Base-by-base conservation (phyloP, 2,888 invertebrate genomes). In the Andrena trimmerana region DNA sequence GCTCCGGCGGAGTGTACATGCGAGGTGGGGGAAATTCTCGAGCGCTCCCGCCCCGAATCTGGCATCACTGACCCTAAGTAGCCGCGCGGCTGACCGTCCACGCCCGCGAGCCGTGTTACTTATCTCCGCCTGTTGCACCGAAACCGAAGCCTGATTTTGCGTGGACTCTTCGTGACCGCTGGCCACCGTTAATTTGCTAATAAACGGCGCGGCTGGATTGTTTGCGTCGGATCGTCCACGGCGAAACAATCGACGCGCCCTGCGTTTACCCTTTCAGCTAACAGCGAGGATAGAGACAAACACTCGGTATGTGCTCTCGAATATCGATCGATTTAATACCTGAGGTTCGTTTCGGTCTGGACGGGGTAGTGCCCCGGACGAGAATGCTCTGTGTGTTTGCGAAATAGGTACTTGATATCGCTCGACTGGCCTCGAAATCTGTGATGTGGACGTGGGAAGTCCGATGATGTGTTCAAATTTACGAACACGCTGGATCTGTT, bases 81-180 rank as follows among this genome's bases (percentile, higher is more conserved):
- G 72, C 65, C 65, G 76, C 20, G 54, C 67, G 33, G 69, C 48
- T 57, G 67, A 68, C 78, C 62, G 67, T 67, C 60, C 27, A 73
- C 42, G 54, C 42, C 54, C 57, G 54, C 54, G 63, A 60, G n/a
- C n/a, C 20, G 24, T 42, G 33, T 68, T 85, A 85, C 83, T 86
- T 81, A 80, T 78, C 81, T 85, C 85, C 69, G 86, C 86, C 85
- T 86, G 86, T 86, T 86, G 86, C 86, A 54, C 60, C 59, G 66
- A 57, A 54, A 70, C 70, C 63, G 20, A 20, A 20, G 20, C 20
- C 20, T 20, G 31, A 8, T 42, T 31, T 20, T 27, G 59, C 13
- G 4, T 62, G 20, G 2, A 65, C 54, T 62, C 48, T 31, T 6
- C 20, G 20, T 20, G 20, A 20, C 7, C 20, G 20, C 8, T 20